phyloP scores from a whole-genome alignment of 2,888 invertebrate species.

The Lydus trimaculatus region DNA sequence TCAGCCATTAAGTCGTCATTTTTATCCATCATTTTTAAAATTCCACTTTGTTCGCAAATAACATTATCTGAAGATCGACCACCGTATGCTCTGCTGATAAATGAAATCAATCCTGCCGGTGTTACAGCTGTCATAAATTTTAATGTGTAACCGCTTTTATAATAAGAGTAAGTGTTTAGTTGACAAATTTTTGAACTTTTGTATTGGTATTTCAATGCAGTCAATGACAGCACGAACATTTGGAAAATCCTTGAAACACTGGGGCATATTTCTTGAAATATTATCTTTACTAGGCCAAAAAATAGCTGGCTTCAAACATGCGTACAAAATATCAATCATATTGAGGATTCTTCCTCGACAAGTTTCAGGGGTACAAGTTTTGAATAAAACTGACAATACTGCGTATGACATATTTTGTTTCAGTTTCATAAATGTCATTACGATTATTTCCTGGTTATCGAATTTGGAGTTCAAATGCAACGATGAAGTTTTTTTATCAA shows the following conservation, averaged over 20 bases:
- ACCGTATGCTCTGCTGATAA: neutral
- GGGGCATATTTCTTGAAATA: neutral
- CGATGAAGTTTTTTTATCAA: too few species aligned
- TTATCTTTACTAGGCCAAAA: neutral
- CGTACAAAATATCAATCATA: too few species aligned
- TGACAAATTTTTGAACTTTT: slow-evolving; percentile 3
- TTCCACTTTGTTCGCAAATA: neutral
- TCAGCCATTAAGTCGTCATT: neutral
- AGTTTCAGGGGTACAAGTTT: neutral
- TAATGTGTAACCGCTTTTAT: neutral
- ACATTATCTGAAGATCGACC: neutral
- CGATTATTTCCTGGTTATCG: too few species aligned
- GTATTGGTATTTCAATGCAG: neutral
- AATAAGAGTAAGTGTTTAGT: neutral
- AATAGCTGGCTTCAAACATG: neutral
- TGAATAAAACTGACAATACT: neutral
- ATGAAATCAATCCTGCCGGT: neutral
- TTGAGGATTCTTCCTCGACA: neutral
- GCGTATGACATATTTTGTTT: neutral
- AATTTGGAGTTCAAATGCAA: too few species aligned
- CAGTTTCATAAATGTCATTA: too few species aligned
- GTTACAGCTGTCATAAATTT: slow-evolving; percentile 12
- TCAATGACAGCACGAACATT: neutral
- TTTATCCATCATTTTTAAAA: neutral
- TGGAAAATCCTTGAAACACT: neutral